phyloP scores from a whole-genome alignment of 2,888 invertebrate genomes.

The Acrobasis suavella region DNA sequence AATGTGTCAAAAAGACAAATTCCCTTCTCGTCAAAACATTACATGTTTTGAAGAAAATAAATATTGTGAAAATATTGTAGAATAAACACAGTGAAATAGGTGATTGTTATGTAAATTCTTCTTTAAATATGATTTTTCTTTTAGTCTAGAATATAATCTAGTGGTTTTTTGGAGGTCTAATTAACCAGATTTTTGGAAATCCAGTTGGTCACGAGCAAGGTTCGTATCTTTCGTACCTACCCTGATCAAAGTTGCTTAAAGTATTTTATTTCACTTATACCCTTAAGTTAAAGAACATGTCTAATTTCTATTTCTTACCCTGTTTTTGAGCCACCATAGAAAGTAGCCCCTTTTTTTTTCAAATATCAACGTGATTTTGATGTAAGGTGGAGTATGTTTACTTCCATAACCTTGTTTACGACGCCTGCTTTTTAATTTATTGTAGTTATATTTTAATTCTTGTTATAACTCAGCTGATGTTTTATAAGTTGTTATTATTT shows the following conservation, averaged over 20 bases:
- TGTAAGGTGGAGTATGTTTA: not conserved
- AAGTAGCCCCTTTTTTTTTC: not conserved
- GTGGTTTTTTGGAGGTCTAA: conserved; percentile 39
- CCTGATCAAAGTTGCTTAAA: not conserved
- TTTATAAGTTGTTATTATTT: no score
- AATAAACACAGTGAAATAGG: conserved; percentile 10
- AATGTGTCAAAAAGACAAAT: not conserved
- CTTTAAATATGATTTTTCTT: conserved; percentile 34
- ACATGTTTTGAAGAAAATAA: conserved; percentile 55
- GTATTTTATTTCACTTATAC: not conserved
- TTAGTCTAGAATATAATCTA: conserved; percentile 40
- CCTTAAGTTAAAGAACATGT: not conserved
- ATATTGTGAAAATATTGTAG: conserved; percentile 12
- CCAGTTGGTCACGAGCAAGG: conserved; percentile 53
- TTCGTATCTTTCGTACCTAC: not conserved
- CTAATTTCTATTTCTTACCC: not conserved
- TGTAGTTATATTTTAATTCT: no score
- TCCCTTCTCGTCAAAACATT: conserved; percentile 60
- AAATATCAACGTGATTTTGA: not conserved
- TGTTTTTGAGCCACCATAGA: not conserved
- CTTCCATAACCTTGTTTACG: conserved; percentile 9
- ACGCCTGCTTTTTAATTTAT: not conserved
- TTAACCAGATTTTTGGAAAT: conserved; percentile 46
- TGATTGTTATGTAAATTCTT: conserved; percentile 27
- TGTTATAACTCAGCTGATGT: no score